Evolutionary conservation across 1,140 invertebrate genomes (phyloP).

Genomic region (Zaprionus ornatus): DNA sequence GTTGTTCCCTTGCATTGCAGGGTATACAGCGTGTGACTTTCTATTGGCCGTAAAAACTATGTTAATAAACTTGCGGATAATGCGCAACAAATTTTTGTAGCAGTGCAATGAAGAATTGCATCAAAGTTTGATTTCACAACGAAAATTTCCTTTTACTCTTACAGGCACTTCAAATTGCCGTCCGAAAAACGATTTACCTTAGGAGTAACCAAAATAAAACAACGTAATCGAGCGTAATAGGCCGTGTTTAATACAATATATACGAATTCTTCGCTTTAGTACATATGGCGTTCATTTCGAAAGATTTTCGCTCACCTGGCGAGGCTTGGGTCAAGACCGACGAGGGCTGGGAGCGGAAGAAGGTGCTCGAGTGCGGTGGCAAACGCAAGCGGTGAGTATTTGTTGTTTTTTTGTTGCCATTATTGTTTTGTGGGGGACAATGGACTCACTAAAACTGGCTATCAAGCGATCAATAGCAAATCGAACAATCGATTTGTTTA

Average conservation of each 20-base stretch:
- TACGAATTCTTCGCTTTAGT: background rate
- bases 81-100: constrained; percentile 60
- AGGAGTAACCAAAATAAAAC: constrained; percentile 37
- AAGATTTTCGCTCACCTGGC: constrained; percentile 97
- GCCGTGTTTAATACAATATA: constrained; percentile 13
- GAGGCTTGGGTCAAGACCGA: constrained; percentile 99
- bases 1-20: background rate
- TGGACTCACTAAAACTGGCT: constrained; percentile 11
- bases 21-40: constrained; percentile 21
- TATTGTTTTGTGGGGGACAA: constrained; percentile 12
- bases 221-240: constrained; percentile 45
- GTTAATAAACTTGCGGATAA: constrained; percentile 37
- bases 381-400: constrained; percentile 85
- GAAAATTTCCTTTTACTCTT: constrained; percentile 40
- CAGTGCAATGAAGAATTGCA: constrained; percentile 40
- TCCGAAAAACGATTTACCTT: constrained; percentile 52
- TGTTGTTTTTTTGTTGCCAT: constrained; percentile 4
- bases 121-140: constrained; percentile 55
- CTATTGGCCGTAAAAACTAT: background rate
- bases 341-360: constrained; percentile 98
- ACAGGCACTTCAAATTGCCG: constrained; percentile 67
- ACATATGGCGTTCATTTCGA: constrained; percentile 96
- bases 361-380: constrained; percentile 93
- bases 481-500: constrained; percentile 18
- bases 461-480: constrained; percentile 16